Evolutionary conservation across 2,797 vertebrate species (phyloP).

Genomic region (Lemur catta): DNA sequence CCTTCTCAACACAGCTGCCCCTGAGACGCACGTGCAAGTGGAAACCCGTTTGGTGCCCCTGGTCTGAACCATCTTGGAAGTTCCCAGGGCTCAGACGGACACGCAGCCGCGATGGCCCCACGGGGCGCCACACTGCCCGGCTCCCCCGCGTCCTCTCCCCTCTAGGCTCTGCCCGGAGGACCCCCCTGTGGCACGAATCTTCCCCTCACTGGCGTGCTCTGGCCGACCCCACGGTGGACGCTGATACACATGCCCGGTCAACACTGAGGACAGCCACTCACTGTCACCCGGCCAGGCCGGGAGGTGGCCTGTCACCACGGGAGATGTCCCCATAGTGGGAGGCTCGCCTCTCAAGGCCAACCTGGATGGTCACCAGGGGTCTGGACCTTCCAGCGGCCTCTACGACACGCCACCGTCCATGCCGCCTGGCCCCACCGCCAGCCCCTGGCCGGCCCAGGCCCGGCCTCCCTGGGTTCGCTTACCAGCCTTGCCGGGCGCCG

Average conservation of each 20-base stretch:
- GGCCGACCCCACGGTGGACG: not conserved
- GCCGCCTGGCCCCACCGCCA: not conserved
- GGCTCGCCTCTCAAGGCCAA: not conserved
- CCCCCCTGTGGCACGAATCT: too few relatives aligned
- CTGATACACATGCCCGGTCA: not conserved
- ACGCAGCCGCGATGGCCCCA: fast-evolving
- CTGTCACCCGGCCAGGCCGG: not conserved
- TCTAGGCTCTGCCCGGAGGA: not conserved
- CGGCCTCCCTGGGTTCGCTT: constrained; percentile 63
- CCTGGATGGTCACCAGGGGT: not conserved
- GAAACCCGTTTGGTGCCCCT: not conserved
- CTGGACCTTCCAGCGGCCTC: not conserved
- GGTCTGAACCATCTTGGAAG: not conserved
- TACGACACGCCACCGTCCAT: not conserved
- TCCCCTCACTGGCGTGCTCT: not conserved
- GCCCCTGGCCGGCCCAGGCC: not conserved
- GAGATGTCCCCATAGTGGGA: not conserved
- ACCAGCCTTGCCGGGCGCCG: constrained; percentile 51
- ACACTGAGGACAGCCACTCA: not conserved
- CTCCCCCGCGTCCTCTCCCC: not conserved
- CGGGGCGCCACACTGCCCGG: not conserved
- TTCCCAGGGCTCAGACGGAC: not conserved
- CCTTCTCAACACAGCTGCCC: not conserved
- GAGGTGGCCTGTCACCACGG: not conserved
- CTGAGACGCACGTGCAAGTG: fast-evolving